A percentile compares a stretch with the other conserved stretches of the same genome.
Evolutionary conservation across 2,888 invertebrate species (phyloP).

Genomic region (Apotomis capreana): DNA sequence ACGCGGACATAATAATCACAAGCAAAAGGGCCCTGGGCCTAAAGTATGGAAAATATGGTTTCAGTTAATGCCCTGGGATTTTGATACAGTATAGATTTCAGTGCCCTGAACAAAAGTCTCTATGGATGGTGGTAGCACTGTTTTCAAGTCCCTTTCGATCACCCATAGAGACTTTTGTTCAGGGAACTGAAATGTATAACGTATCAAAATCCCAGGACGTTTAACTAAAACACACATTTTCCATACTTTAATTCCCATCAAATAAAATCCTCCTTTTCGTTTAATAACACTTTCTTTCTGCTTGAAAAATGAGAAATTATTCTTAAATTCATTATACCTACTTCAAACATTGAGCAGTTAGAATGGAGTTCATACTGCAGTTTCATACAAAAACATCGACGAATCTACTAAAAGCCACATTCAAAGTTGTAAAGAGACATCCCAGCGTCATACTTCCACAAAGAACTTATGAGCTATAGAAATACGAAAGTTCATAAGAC

Average conservation of each 20-base stretch:
- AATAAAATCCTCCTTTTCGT: not conserved
- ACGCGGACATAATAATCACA: too few relatives aligned
- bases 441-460: not conserved
- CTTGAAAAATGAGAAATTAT: conserved; percentile 4
- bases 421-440: conserved; percentile 1
- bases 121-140: too few relatives aligned
- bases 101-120: too few relatives aligned
- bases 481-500: not conserved
- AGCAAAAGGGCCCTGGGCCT: not conserved
- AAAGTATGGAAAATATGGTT: not conserved
- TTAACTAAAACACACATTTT: not conserved
- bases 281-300: not conserved
- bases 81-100: too few relatives aligned
- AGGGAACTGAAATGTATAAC: too few relatives aligned
- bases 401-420: conserved; percentile 20
- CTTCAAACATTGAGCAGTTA: conserved; percentile 3
- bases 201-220: too few relatives aligned
- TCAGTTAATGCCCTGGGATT: too few relatives aligned
- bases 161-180: too few relatives aligned
- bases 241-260: not conserved
- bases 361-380: not conserved
- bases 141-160: too few relatives aligned
- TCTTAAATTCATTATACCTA: not conserved
- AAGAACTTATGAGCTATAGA: not conserved
- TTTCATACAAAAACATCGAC: conserved; percentile 18